These are phyloP conservation scores for Turdus rufiventris DNA, from an alignment of 2,113 vertebrate genomes.

Conservation along the genomic window DNA sequence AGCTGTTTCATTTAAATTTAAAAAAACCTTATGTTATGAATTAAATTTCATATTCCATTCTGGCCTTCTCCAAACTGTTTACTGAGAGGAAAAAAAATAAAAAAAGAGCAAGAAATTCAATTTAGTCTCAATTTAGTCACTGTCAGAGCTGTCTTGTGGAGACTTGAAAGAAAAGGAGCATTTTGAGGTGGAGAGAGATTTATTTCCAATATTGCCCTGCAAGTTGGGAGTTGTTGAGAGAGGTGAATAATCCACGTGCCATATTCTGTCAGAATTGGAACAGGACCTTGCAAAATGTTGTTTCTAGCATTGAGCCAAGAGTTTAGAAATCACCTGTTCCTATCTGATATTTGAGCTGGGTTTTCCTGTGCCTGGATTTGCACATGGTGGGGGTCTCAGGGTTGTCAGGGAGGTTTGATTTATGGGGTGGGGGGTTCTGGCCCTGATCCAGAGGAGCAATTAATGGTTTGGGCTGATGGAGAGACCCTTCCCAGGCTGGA, in stretches of 20 bases:
- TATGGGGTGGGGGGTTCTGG: background rate
- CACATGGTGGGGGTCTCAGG: accelerated
- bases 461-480: background rate
- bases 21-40: background rate
- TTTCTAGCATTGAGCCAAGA: background rate
- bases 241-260: background rate
- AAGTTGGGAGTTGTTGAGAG: background rate
- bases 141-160: background rate
- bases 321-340: background rate
- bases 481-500: background rate
- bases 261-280: background rate
- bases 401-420: background rate
- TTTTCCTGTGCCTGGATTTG: background rate
- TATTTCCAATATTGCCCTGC: background rate
- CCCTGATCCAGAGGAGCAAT: slow-evolving; percentile 4
- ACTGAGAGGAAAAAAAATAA: background rate
- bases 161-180: background rate
- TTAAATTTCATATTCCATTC: background rate
- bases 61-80: background rate
- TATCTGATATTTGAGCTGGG: background rate
- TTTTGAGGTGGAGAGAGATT: background rate
- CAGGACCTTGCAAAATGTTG: background rate
- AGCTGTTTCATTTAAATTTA: background rate
- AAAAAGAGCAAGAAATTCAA: background rate
- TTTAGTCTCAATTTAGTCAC: background rate